Base-by-base conservation (phyloP, 2,113 vertebrate genomes). In the Psammodynastes pulverulentus region DNA sequence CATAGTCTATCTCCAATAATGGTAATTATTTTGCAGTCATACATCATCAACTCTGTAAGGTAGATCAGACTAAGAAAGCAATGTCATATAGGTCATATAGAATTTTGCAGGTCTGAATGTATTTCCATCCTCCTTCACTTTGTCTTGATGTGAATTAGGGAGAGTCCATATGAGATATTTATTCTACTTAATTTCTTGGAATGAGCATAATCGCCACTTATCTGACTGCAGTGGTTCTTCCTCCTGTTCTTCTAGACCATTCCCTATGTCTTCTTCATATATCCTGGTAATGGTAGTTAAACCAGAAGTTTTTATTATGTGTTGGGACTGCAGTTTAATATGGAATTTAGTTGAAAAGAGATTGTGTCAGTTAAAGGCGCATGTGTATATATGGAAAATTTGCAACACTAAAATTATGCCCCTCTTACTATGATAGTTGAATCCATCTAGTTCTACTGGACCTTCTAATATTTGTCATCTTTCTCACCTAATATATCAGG, bases 1-100 rank as follows among this genome's bases (percentile, higher is more conserved):
- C n/a, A 79, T 54, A 86, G 91, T 92, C 91, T 86, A 54, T 89
- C 93, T 96, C 96, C 87, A 53, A 86, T 94, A 87, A 95, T 84
- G 90, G 43, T 95, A 94, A 93, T 95, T 95, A 48, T 93, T 96
- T 79, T 92, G 92, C 34, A 45, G 45, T 21, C 24, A 21, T 29
- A 52, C 15, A 43, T 0, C 29, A 12, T 48, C 45, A 26, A 10
- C 46, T 10, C 23, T 49, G 10, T 29, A 9, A 86, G 24, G 23
- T 13, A 48, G 84, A 26, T 10, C 46, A 48, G 21, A 9, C 23
- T 56, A 56, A 56, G 7, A 56, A 56, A 24, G 23, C 17, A 53
- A 1, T 24, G 54, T 23, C 54, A 3, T 56, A 26, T 26, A 56
- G 23, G 23, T 56, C 1, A 58, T 26, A 58, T 21, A 29, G 46